Conservation (phyloP, 1,140 invertebrate genomes). For the Drosophila dunni region DNA sequence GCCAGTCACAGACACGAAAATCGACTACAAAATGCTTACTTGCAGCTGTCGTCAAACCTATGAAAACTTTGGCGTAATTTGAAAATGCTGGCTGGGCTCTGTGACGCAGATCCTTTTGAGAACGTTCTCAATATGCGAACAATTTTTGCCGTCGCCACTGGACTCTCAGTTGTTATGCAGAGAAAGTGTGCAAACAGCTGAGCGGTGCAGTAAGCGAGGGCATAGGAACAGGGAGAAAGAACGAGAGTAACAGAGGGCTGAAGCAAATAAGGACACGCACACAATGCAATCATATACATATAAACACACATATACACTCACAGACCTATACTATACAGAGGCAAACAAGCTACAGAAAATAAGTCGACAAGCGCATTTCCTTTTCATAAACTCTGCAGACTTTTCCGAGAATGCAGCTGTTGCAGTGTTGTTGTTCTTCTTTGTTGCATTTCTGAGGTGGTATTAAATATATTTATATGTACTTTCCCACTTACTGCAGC, state of each 20-base stretch:
- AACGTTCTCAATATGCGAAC: constrained; percentile 48
- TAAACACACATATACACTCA: constrained; percentile 4
- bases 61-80: constrained; percentile 20
- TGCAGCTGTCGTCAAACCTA: constrained; percentile 41
- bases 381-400: constrained; percentile 61
- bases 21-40: constrained; percentile 47
- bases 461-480: constrained; percentile 1
- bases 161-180: constrained; percentile 18
- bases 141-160: constrained; percentile 16
- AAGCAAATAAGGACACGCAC: constrained; percentile 23
- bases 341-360: constrained; percentile 36
- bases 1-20: constrained; percentile 10
- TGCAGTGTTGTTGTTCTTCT: constrained; percentile 11
- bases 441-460: constrained; percentile 8
- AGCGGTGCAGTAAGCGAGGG: constrained; percentile 1
- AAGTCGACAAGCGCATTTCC: constrained; percentile 59
- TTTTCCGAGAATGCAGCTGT: constrained; percentile 30
- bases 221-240: constrained; percentile 12
- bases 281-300: background rate
- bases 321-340: constrained; percentile 16
- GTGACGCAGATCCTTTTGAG: constrained; percentile 67
- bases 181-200: constrained; percentile 60
- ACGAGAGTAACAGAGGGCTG: background rate
- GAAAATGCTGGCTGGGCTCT: constrained; percentile 19
- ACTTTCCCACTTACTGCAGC: background rate